Base-by-base conservation (phyloP, 1,140 invertebrate species). In the Globodera rostochiensis region DNA sequence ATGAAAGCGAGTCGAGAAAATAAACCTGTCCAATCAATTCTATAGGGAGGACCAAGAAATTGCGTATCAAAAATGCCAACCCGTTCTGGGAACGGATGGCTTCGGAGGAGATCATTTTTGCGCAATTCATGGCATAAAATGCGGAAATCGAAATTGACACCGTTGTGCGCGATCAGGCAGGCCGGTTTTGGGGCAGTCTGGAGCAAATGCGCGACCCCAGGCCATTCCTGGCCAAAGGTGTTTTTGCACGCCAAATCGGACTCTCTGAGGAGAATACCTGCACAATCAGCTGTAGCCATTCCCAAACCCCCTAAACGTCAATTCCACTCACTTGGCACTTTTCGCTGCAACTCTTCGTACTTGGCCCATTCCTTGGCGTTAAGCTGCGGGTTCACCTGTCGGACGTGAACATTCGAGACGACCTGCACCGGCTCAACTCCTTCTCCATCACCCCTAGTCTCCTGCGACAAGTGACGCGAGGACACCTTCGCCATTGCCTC, bases 131-230 rank as follows among this genome's bases (percentile, higher is more conserved):
- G 74, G n/a, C 77, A 80, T 13, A 86, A 77, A n/a, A 86, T 79
- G 9, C 85, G 84, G 57, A 82, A 83, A 74, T 86, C 85, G 47
- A 85, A 86, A 25, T 78, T 71, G 9, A 86, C 46, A 13, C 86
- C 83, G 76, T 86, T 86, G 67, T 86, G 85, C 21, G 86, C 85
- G 60, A 86, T 76, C 53, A 87, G 71, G 80, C 86, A 83, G 50
- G 83, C 82, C 73, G 85, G 85, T 67, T 86, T 86, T 46, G 77
- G 80, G 11, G 76, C 36, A 25, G 67, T 57, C 53, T 79, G 49
- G 25, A 86, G 83, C 67, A 86, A 49, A n/a, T 84, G 82, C 67
- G 74, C 79, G 36, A 86, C 73, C 19, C 82, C 85, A 3, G 82
- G 85, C 85, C 85, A 86, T 74, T 86, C 85, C 49, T 86, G 74